Base-by-base conservation (phyloP, 2,797 vertebrate species). In the Enteromius mattozi region DNA sequence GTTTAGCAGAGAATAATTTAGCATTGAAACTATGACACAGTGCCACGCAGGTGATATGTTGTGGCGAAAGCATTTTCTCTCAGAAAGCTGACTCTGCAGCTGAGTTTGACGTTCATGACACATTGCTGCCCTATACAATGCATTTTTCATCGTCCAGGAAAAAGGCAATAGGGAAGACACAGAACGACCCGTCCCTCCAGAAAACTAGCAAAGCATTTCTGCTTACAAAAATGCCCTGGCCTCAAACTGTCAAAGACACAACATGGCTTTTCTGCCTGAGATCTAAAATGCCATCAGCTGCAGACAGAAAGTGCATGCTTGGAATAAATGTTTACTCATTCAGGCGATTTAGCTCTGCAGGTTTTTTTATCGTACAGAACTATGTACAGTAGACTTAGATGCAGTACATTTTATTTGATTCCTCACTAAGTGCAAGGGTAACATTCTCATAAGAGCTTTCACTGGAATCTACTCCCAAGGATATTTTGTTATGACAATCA, bases 191-290 rank as follows among this genome's bases (percentile, higher is more conserved):
- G 42, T 47, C 70, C 47, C 72, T 51, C 80, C n/a, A 24, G 87
- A 90, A 82, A 89, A 90, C 87, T 88, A 92, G 83, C 86, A 78
- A 86, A 84, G 88, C 88, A 85, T 17, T 81, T 83, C 78, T 74
- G 77, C 83, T 78, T 66, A 70, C 21, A 69, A 88, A 84, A 84
- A 21, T 76, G 85, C 54, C 59, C 49, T 87, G 87, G 77, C 90
- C 91, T 92, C 80, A 91, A 91, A 93, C 92, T 91, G 89, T 89
- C 92, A 86, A 82, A 82, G 33, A 54, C 13, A 88, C 70, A 81
- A 70, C 84, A 85, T 56, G 30, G 14, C 56, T 56, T 87, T 86
- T 82, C 79, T 61, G 37, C 61, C 68, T 77, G 27, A 83, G 63
- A 68, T 68, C 80, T 56, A 59, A 82, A 83, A 86, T 89, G 88